phyloP scores from a whole-genome alignment of 1,140 invertebrate genomes.

The Heliconius hermathena region DNA sequence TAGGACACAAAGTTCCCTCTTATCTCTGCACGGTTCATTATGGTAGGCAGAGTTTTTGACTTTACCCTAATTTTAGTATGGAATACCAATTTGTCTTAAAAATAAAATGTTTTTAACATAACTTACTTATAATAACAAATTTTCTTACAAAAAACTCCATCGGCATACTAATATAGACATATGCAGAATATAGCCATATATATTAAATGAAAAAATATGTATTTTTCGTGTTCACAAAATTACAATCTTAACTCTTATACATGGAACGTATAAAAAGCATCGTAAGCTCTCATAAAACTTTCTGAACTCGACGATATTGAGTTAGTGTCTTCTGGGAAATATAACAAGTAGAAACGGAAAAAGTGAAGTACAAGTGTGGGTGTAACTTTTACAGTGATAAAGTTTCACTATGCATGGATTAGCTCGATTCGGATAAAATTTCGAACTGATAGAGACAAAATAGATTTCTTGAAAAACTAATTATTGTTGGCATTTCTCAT shows the following conservation, averaged over 20 bases:
- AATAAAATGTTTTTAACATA: no score
- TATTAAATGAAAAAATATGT: slow-evolving; percentile 2
- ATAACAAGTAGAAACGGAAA: slow-evolving; percentile 15
- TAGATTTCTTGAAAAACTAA: no score
- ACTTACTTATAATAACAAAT: not conserved
- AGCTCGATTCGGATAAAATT: not conserved
- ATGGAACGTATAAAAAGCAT: slow-evolving; percentile 3
- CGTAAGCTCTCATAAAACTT: slow-evolving; percentile 17
- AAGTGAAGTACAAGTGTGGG: not conserved
- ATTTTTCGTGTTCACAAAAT: slow-evolving; percentile 1
- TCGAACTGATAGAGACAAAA: no score
- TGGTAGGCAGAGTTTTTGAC: no score
- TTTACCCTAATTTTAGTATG: no score
- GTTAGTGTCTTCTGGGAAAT: slow-evolving; percentile 10
- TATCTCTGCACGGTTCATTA: no score
- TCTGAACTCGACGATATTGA: slow-evolving; percentile 18
- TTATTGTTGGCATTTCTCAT: no score
- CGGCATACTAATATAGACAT: not conserved
- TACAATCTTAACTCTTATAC: not conserved
- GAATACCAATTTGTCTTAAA: no score
- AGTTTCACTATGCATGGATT: not conserved
- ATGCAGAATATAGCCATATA: no score
- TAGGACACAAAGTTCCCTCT: no score
- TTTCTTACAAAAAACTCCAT: not conserved
- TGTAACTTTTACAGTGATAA: slow-evolving; percentile 6